A percentile compares a stretch with the other conserved stretches of the same genome.
Conservation (phyloP, 2,113 vertebrate genomes). For the Sorex araneus region DNA sequence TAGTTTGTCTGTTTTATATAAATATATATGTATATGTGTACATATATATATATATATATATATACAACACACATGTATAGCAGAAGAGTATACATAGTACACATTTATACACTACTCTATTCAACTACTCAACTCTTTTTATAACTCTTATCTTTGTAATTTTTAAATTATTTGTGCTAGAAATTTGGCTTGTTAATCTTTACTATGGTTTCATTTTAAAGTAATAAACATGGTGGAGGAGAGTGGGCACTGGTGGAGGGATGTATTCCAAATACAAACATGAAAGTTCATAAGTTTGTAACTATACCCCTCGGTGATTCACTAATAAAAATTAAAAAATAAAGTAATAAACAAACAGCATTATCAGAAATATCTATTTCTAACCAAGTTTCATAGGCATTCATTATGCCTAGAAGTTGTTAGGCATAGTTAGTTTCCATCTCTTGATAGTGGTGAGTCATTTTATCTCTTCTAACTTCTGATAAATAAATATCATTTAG, state of each 20-base stretch:
- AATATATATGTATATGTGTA: too few species aligned
- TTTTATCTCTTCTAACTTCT: constrained; percentile 1
- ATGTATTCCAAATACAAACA: too few species aligned
- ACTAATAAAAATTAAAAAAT: too few species aligned
- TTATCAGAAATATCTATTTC: neutral
- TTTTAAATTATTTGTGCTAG: neutral
- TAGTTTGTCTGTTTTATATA: too few species aligned
- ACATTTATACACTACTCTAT: too few species aligned
- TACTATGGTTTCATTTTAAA: neutral
- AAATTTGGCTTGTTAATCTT: neutral
- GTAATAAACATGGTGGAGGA: neutral
- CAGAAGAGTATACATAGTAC: too few species aligned
- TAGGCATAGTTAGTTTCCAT: neutral
- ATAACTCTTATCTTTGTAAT: neutral
- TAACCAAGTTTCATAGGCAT: neutral
- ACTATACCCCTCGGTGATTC: too few species aligned
- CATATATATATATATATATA: too few species aligned
- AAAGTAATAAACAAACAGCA: neutral
- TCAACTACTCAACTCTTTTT: neutral
- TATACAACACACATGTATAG: too few species aligned
- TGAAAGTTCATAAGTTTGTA: too few species aligned
- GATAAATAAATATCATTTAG: neutral
- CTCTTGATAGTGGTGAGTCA: neutral
- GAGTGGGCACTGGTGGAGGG: too few species aligned
- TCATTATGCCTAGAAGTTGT: neutral